phyloP scores from a whole-genome alignment of 2,888 invertebrate genomes.

The Cyrtodaria siliqua region DNA sequence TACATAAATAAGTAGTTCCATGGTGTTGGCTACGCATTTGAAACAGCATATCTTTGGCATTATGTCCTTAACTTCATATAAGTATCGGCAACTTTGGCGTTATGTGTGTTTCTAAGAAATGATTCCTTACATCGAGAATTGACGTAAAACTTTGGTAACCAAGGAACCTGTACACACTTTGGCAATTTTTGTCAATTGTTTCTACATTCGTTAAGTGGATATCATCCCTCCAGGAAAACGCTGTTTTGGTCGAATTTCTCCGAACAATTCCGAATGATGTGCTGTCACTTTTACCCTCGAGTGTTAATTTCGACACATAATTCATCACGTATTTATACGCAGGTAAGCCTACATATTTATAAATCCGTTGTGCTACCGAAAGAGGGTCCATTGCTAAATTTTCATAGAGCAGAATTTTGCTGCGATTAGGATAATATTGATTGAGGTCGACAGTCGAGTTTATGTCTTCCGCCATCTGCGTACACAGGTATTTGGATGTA shows the following conservation, averaged over 20 bases:
- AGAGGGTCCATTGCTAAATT: conserved; percentile 52
- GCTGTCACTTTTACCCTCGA: conserved; percentile 17
- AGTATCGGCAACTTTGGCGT: conserved; percentile 26
- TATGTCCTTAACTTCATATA: conserved; percentile 18
- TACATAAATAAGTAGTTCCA: too few relatives aligned
- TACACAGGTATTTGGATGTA: conserved; percentile 31
- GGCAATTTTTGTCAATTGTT: conserved; percentile 46
- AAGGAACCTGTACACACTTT: conserved; percentile 33
- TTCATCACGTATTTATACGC: conserved; percentile 15
- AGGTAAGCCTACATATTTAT: conserved; percentile 27
- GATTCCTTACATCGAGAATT: conserved; percentile 19
- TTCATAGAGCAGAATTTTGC: conserved; percentile 48
- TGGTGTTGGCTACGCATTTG: too few relatives aligned
- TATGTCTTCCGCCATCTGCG: conserved; percentile 35
- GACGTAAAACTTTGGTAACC: conserved; percentile 39
- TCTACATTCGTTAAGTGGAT: conserved; percentile 20
- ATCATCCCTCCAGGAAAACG: conserved; percentile 46
- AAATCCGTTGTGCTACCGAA: conserved; percentile 31
- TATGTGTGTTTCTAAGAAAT: conserved; percentile 11
- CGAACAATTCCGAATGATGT: conserved; percentile 31
- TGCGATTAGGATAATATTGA: conserved; percentile 18
- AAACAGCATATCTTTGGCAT: too few relatives aligned
- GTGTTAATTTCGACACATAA: conserved; percentile 46
- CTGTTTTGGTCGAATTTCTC: conserved; percentile 51
- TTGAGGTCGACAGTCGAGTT: conserved; percentile 33